A percentile compares a stretch with the other conserved stretches of the same genome.
These are phyloP conservation scores for Chymomyza fuscimana DNA, from an alignment of 2,888 invertebrate species.

Conservation along the genomic window DNA sequence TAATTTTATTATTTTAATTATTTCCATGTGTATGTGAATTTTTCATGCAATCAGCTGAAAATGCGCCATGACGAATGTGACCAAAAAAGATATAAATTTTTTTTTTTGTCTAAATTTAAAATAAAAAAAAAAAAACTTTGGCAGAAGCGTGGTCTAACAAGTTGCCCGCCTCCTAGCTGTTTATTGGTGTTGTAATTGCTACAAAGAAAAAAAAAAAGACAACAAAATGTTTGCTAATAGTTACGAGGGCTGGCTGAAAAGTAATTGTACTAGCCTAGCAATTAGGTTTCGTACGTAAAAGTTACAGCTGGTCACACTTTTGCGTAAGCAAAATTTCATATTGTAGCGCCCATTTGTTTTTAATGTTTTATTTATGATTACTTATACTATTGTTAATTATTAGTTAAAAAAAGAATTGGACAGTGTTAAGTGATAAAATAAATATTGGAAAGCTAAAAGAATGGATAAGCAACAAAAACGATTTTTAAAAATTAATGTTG, in stretches of 20 bases:
- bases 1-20: conserved; percentile 61
- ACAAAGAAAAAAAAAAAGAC: conserved; percentile 19
- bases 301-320: no score
- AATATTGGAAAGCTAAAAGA: no score
- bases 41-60: conserved; percentile 23
- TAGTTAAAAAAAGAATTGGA: no score
- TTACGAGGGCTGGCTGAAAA: neutral
- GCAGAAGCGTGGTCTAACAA: conserved; percentile 49
- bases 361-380: no score
- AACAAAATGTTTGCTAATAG: conserved; percentile 45
- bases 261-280: no score
- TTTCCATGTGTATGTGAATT: conserved; percentile 30
- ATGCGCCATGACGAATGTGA: conserved; percentile 47
- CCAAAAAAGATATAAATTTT: conserved; percentile 9
- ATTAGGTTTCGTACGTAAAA: no score
- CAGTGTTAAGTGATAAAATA: no score
- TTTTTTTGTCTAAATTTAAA: neutral
- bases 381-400: no score
- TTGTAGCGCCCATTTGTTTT: no score
- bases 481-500: no score
- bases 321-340: no score
- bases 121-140: conserved; percentile 23
- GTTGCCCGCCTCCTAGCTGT: conserved; percentile 37
- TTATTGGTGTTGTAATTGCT: conserved; percentile 56
- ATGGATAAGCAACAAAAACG: no score